Base-by-base conservation (phyloP, 2,113 vertebrate species). In the Pagrus major region DNA sequence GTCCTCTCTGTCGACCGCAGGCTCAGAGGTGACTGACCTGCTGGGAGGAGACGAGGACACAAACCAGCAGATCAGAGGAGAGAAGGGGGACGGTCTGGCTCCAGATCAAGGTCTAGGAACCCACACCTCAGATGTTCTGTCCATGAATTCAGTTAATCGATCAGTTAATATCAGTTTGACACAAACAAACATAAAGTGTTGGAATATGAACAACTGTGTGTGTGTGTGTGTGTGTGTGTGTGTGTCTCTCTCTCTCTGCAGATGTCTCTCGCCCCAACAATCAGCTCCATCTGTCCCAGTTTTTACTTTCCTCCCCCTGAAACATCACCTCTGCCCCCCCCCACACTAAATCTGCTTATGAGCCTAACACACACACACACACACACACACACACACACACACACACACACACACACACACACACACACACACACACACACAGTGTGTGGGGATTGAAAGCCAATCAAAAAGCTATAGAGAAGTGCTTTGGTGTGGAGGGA, bases 381-480 rank as follows among this genome's bases (percentile, higher is more conserved):
- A 47, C 63, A 67, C 73, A 65, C 44, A 69, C 69, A 71, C 75
- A 63, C 47, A 74, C 70, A 41, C 61, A 80, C 71, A 70, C 77
- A 87, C 89, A 78, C 76, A 66, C 77, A 77, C 73, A 71, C 76
- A 64, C 47, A 74, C 71, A 42, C 61, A 80, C 71, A 66, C 77
- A 86, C 89, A 78, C 75, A 65, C 76, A 76, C 72, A 63, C 82
- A 81, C 89, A 82, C 88, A 77, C 81, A 90, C 86, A 89, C 88
- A 90, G 89, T 88, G 84, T 93, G 93, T 95, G 96, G 86, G 96
- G 96, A 99, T 97, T 98, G 97, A 98, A 97, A 98, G 97, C 96
- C 97, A 97, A 98, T 98, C 97, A 98, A 98, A 99, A 99, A 97
- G 96, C 97, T 98, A 99, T 99, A 97, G 96, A 97, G 96, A 96